Base-by-base conservation (phyloP, 2,797 vertebrate species). In the Saguinus oedipus region DNA sequence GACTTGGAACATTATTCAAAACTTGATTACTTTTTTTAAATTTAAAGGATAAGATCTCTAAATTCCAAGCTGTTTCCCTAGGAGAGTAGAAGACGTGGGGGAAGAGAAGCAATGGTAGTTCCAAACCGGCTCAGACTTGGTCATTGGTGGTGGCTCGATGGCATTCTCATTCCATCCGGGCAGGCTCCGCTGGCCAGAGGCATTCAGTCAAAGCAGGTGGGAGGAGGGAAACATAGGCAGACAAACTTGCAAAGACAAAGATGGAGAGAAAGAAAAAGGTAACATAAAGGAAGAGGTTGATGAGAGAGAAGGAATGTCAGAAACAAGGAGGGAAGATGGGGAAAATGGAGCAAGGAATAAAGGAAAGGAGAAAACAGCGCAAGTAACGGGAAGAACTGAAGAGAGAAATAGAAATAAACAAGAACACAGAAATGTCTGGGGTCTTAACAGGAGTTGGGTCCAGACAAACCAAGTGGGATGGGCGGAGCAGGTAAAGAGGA, bases 11-110 rank as follows among this genome's bases (percentile, higher is more conserved):
- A 86, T 82, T 46, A 79, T 59, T 72, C 83, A 74, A 87, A 96
- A 90, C 20, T 13, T 27, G 39, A 79, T 12, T 70, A 39, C 57
- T 87, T 87, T 87, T 27, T 36, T 82, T 70, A 88, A 84, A 24
- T 4, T 81, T 61, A 53, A 93, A 85, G 53, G 82, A 88, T 30
- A 82, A 92, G 72, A 76, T 75, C 86, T 98, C 97, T 98, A 97
- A 61, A 88, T 98, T 98, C 98, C 98, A 98, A 98, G 97, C 97
- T 97, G 97, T 97, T 97, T 92, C 88, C 96, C 97, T 93, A 95
- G 86, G 79, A 96, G 98, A 93, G 15, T 46, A 44, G n/a, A 95
- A 57, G 97, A 95, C 95, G 55, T 79, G 70, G 57, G 59, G 83
- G 26, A 97, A 97, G 93, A 98, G 98, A 97, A 98, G 98, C 98